Evolutionary conservation across 2,797 vertebrate genomes (phyloP), one percentile per base, ranked within the genome.

Genomic region (Taeniopygia guttata): DNA sequence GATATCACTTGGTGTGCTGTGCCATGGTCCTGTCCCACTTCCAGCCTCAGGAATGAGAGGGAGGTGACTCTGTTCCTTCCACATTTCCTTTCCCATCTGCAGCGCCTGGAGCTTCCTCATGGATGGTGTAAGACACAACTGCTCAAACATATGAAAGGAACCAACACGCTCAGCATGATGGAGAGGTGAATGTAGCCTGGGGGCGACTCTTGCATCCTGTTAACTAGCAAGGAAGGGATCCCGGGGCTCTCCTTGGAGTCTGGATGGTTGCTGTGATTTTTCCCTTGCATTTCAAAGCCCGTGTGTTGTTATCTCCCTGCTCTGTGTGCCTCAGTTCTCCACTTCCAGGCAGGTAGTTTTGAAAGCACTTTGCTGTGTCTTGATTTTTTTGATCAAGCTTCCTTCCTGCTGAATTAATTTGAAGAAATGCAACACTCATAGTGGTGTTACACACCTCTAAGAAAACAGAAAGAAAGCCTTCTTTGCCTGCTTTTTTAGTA

Each of bases 121-220:
- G 12, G n/a, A 30, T 51, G 54, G 46, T 84, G 54, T 78, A 59
- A 84, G 32, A 76, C 58, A 85, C 68, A 62, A 87, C 29, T 36
- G 48, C 54, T 75, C 5, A 0, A 89, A 59, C 14, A 75, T 83
- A 81, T 84, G 69, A 96, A 96, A 94, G 73, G 62, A 72, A 14
- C 42, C 68, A 51, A 22, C 76, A 12, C 83, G 58, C 58, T 93
- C 27, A 91, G 69, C 62, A 82, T 88, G 89, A 72, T 81, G 76
- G 93, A 90, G 90, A 94, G 91, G 94, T 93, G 93, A 94, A 68
- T 7, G 26, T 69, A 91, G 93, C 95, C 96, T 86, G 77, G n/a
- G 84, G 93, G 89, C 45, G 2, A 18, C 34, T 26, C 91, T 90
- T 84, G 36, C 69, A 88, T 95, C 73, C 62, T 22, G 3, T 58